These are phyloP conservation scores for Drosophila erecta DNA, from an alignment of 1,140 invertebrate species.

Conservation along the genomic window DNA sequence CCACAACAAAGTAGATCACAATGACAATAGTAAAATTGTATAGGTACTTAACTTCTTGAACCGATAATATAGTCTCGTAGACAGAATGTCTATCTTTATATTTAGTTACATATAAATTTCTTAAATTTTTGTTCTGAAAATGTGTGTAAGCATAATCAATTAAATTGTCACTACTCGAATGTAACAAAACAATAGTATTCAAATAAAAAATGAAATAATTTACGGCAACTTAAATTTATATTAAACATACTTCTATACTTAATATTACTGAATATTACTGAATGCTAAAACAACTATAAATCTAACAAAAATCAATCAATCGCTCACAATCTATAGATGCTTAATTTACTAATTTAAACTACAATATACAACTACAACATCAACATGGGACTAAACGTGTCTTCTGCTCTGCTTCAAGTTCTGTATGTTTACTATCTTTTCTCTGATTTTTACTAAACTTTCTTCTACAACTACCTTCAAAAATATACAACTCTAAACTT, in stretches of 20 bases:
- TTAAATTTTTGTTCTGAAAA: not conserved
- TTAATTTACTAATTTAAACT: conserved; percentile 14
- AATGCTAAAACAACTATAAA: conserved; percentile 1
- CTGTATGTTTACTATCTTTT: conserved; percentile 37
- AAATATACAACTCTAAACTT: conserved; percentile 42
- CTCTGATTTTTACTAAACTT: conserved; percentile 30
- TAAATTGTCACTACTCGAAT: not conserved
- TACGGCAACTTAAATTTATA: not conserved
- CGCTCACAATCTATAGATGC: not conserved
- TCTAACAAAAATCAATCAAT: conserved; percentile 8
- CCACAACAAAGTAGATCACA: not conserved
- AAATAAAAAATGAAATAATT: not conserved
- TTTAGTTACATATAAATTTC: not conserved
- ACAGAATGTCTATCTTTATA: not conserved
- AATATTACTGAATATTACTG: not conserved
- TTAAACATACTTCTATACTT: not conserved
- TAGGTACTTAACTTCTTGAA: not conserved
- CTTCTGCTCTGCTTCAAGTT: conserved; percentile 42
- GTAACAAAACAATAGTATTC: not conserved
- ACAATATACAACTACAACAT: conserved; percentile 21
- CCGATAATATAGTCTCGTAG: not conserved
- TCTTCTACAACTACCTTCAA: conserved; percentile 56
- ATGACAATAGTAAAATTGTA: not conserved
- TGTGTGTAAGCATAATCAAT: not conserved
- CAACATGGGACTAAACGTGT: conserved; percentile 38